Base-by-base conservation (phyloP, 2,888 invertebrate genomes). In the Dendrolimus houi region DNA sequence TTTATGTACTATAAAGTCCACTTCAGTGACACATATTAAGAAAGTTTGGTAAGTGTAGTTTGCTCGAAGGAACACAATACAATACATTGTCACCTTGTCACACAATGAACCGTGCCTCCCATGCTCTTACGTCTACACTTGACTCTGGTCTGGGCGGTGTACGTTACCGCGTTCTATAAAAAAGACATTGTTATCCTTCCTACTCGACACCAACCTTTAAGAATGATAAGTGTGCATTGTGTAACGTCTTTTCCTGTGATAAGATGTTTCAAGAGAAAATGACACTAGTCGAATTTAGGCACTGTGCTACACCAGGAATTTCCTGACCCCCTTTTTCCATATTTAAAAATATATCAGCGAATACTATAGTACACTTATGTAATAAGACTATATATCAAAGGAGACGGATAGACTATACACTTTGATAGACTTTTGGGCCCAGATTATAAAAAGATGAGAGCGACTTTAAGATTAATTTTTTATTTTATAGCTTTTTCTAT, bases 21-120 rank as follows among this genome's bases (percentile, higher is more conserved):
- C 47, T 47, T 12, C 29, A 29, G 47, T 47, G 47, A 47, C 29
- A 47, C 9, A 58, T 57, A 64, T 60, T 53, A 56, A 54, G 59
- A 60, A 66, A 65, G 63, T 63, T 57, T 59, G 58, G 62, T 55
- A 63, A 72, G 66, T 60, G 67, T 68, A 65, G 72, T 75, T 69
- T 68, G 60, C 65, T 62, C 29, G 29, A 29, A 29, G 29, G 47
- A 47, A 47, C 47, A 47, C 47, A 64, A 66, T 69, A 82, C 80
- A 80, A 82, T 81, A 74, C 75, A 67, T 75, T 74, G 76, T 72
- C 77, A 70, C 71, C 62, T 64, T 58, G 61, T 59, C 67, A 67
- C 65, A 74, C 77, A 74, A 77, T 71, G 72, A 66, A 59, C 62
- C 68, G 64, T 70, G 69, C 69, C 68, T 72, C 70, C 71, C 72